Conservation (phyloP, 2,888 invertebrate species). For the Apocheima hispidaria region DNA sequence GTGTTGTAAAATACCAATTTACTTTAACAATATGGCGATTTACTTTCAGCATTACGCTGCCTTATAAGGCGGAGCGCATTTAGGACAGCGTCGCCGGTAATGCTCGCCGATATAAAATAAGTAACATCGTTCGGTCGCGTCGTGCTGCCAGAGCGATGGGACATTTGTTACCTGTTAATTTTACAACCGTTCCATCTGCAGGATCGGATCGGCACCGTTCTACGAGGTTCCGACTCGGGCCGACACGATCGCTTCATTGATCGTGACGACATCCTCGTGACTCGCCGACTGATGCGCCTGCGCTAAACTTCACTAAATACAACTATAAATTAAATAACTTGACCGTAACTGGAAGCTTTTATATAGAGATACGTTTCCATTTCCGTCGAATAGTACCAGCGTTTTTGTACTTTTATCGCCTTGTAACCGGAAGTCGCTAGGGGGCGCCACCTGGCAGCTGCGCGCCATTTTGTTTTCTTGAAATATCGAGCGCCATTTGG, state of each 20-base stretch:
- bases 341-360: no score
- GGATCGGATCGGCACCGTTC: constrained; percentile 50
- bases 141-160: constrained; percentile 47
- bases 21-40: constrained; percentile 81
- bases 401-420: no score
- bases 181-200: constrained; percentile 59
- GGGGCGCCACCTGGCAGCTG: no score
- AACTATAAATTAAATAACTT: no score
- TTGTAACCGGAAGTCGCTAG: no score
- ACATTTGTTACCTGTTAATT: constrained; percentile 67
- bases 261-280: constrained; percentile 42
- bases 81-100: constrained; percentile 70
- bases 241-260: constrained; percentile 41
- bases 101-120: constrained; percentile 64
- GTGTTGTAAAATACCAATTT: constrained; percentile 82
- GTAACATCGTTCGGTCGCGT: constrained; percentile 42
- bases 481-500: no score
- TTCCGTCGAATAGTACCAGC: no score
- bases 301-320: constrained; percentile 7
- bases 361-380: no score
- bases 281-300: constrained; percentile 10
- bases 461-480: no score
- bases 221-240: constrained; percentile 14
- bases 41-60: constrained; percentile 73
- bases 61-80: constrained; percentile 76